Base-by-base conservation (phyloP, 2,888 invertebrate genomes). In the Axea sp. region DNA sequence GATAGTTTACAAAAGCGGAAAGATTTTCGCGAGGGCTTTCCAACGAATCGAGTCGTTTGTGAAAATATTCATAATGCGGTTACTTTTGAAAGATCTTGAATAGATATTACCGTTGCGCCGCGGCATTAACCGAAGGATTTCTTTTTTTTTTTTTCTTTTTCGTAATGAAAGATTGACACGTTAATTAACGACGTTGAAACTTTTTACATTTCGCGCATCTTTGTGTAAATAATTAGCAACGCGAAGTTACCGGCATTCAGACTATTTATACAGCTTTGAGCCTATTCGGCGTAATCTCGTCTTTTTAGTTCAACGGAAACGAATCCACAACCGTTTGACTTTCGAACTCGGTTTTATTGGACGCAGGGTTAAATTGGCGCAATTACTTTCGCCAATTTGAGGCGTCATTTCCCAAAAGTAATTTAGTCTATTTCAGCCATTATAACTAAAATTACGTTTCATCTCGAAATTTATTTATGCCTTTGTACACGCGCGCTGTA, bases 151-250 rank as follows among this genome's bases (percentile, higher is more conserved):
- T 7, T 12, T 12, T 7, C 4, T 28, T 37, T 14, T 28, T 6
- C 22, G 6, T 0, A 6, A 14, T 2, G 8, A 22, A 41, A 55
- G 22, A 12, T 30, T 39, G 83, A 83, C 83, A 85, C 83, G 86
- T 86, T 85, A 86, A 86, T 86, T 86, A 86, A 84, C 83, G 80
- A 81, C 81, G 83, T 84, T 53, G 9, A 84, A 86, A 84, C 85
- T 85, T 83, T 82, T 81, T 78, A 75, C 81, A 80, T 77, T 76
- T 77, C 76, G 78, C 77, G 71, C 37, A 74, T 81, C 77, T 81
- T 82, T 83, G 82, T 84, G 83, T 79, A 81, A 83, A 82, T 86
- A 85, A 86, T 86, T 85, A 85, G 83, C 78, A 78, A 60, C 5
- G 22, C 19, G 24, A 78, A 77, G 80, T 73, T 74, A 80, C 81